Evolutionary conservation across 1,140 invertebrate species (phyloP).

Genomic region (Leptopilina boulardi): DNA sequence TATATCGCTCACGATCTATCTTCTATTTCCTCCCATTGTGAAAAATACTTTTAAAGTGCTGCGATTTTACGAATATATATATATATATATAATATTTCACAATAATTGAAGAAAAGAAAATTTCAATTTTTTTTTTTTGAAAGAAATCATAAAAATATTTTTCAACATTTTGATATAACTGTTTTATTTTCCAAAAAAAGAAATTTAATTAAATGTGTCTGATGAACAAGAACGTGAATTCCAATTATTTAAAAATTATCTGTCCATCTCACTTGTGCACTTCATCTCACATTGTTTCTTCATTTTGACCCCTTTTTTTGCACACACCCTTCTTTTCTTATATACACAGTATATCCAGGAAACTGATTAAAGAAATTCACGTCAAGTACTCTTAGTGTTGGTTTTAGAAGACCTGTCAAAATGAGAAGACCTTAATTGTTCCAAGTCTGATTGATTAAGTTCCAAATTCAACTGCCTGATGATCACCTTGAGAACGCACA

Average conservation of each 20-base stretch:
- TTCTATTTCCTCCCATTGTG: not conserved
- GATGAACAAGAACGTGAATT: not conserved
- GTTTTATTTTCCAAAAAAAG: not conserved
- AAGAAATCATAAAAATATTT: not conserved
- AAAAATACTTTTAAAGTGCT: not conserved
- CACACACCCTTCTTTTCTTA: not conserved
- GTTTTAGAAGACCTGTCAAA: constrained; percentile 10
- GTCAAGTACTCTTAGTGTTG: not conserved
- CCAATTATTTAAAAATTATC: constrained; percentile 26
- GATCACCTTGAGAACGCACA: not conserved
- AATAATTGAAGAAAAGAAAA: not conserved
- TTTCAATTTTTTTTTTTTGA: not conserved
- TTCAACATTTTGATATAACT: not conserved
- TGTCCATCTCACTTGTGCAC: constrained; percentile 30
- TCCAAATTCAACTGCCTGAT: constrained; percentile 31
- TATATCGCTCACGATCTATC: not conserved
- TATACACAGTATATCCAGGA: not conserved
- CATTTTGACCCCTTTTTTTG: not conserved
- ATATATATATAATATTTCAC: too few relatives aligned
- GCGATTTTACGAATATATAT: not conserved
- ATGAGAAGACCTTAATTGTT: constrained; percentile 25
- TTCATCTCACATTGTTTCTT: not conserved
- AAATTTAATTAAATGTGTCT: not conserved
- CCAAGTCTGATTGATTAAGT: constrained; percentile 3
- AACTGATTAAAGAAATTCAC: constrained; percentile 31